Percentiles rank a stretch among this genome's conserved stretches.
Evolutionary conservation across 2,113 vertebrate genomes (phyloP).

Genomic region (Echinops telfairi): DNA sequence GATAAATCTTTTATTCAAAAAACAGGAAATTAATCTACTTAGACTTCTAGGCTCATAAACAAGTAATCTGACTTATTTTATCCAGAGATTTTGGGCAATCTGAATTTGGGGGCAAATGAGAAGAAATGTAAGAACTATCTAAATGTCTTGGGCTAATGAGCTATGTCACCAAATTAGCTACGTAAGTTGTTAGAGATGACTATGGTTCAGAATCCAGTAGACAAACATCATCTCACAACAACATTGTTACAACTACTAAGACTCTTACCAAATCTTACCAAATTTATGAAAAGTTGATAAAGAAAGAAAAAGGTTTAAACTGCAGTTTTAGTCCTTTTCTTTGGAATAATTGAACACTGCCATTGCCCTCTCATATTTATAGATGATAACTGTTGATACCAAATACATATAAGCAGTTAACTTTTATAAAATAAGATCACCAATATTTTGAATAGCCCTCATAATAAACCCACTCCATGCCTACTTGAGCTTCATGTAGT

Average conservation of each 20-base stretch:
- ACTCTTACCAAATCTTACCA: neutral
- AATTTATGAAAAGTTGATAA: neutral
- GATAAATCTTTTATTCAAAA: neutral
- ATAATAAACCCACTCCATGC: neutral
- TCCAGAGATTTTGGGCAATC: conserved; percentile 4
- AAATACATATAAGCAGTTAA: conserved; percentile 16
- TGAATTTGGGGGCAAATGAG: conserved; percentile 26
- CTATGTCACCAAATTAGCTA: neutral
- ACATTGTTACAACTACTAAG: neutral
- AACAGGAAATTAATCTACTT: conserved; percentile 20
- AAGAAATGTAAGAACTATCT: neutral
- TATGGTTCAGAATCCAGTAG: no score
- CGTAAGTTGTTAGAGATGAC: neutral
- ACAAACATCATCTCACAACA: no score
- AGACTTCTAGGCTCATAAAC: neutral
- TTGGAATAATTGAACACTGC: neutral
- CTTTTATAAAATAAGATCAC: neutral
- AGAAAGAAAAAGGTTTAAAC: neutral
- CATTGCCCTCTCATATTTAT: neutral
- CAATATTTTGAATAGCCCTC: conserved; percentile 13
- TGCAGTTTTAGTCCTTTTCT: conserved; percentile 11
- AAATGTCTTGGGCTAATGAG: neutral
- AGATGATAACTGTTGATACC: neutral
- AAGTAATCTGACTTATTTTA: neutral
- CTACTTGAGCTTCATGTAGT: neutral